Evolutionary conservation across 2,888 invertebrate species (phyloP), one percentile per base, ranked within the genome.

Genomic region (Plagodis pulveraria): DNA sequence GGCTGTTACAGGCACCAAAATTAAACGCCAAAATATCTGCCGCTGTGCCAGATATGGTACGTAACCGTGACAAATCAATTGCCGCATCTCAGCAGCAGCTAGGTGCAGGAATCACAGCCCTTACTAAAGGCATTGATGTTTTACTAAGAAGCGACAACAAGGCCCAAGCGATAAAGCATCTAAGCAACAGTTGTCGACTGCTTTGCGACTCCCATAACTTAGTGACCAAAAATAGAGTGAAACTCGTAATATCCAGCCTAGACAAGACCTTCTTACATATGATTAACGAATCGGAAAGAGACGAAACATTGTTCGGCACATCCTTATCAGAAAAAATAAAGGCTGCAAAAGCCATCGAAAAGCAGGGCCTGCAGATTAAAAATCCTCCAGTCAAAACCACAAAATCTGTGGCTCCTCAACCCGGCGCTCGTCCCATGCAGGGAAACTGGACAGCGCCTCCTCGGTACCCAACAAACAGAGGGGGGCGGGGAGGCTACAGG

Each of bases 311-410:
- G 38, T 38, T 38, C 38, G 38, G 38, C 38, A 8, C 38, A 38
- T 38, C 9, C 7, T 9, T 38, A 8, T 38, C 38, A 12, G 62
- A 66, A n/a, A 59, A 63, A 54, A 61, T 63, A 40, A 66, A 59
- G 35, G 56, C 22, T 22, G 22, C 22, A 22, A 22, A 22, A 22
- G 22, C 22, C 22, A 22, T 22, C 22, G 22, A 22, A 22, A 22
- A 22, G 22, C 22, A 22, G 22, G 22, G 22, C 22, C 22, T 22
- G 22, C 22, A 22, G 22, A 22, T 22, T 22, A 22, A 22, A 22
- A 22, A 22, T 2, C 22, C 22, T 22, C 22, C 22, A 22, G 22
- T 22, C 4, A 22, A 22, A 22, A 22, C 22, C 22, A 22, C 22
- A 22, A 22, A n/a, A 22, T 4, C 22, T 22, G 22, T 56, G 5